Evolutionary conservation across 2,888 invertebrate species (phyloP), one percentile per base, ranked within the genome.

Genomic region (Acleris literana): DNA sequence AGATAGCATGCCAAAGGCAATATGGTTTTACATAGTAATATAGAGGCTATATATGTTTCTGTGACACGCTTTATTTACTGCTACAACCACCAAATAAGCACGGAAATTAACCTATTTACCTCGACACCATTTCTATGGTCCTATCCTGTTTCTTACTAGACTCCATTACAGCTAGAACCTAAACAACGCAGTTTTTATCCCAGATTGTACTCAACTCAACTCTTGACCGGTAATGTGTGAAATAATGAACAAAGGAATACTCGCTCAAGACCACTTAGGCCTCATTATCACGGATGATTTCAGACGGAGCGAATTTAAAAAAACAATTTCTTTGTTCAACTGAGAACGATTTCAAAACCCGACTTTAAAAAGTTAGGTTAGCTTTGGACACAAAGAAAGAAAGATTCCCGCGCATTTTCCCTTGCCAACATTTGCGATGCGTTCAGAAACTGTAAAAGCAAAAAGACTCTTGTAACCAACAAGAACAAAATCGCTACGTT

Each of bases 201-300:
- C 4, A 46, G n/a, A 46, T 46, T 17, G 46, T 5, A 46, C n/a
- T 39, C 13, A 39, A 39, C 39, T 39, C 46, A 46, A 39, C 39
- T 46, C 46, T 17, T 17, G 46, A 13, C n/a, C 46, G 16, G 33
- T 17, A 11, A 53, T 22, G 52, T 44, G 51, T 46, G 22, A 59
- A 64, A 22, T 39, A 39, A 13, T 22, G 59, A 48, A 61, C 65
- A 65, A 65, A 66, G 49, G 49, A 55, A 62, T 61, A 17, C 39
- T 56, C 18, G 17, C 55, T 33, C 44, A 48, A 52, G 53, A 59
- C 56, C 61, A 66, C 62, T 66, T 66, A 66, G 57, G 46, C 48
- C 57, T 66, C 53, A 66, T 66, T 66, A 66, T 57, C 57, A 43
- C 52, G 17, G 18, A 62, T 66, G 61, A 66, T 66, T 57, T 66